Percentiles rank a stretch among this genome's conserved stretches.
phyloP scores from a whole-genome alignment of 2,888 invertebrate species.

The Eupithecia exiguata region DNA sequence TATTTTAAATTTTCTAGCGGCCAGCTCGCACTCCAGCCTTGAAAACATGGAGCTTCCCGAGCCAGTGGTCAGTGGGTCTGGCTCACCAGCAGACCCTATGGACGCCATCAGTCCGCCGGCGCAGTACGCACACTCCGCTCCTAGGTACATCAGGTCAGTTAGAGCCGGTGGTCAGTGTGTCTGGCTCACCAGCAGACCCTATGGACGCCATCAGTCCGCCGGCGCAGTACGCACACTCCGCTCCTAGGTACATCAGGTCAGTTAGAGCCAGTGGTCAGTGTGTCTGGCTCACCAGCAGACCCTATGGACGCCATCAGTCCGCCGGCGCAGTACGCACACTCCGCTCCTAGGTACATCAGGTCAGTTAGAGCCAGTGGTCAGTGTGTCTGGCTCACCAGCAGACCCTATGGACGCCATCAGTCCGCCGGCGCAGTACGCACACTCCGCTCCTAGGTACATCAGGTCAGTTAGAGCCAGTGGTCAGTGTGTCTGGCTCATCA shows the following conservation, averaged over 20 bases:
- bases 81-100: conserved; percentile 76
- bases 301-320: conserved; percentile 86
- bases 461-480: conserved; percentile 63
- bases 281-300: conserved; percentile 69
- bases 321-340: conserved; percentile 88
- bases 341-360: conserved; percentile 76
- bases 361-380: conserved; percentile 54
- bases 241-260: conserved; percentile 73
- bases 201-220: conserved; percentile 87
- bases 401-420: conserved; percentile 85
- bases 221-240: conserved; percentile 87
- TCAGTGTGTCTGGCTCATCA: conserved; percentile 51
- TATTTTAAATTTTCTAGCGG: conserved; percentile 47
- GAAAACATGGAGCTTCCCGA: conserved; percentile 67
- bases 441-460: conserved; percentile 75
- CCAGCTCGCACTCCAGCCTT: conserved; percentile 76
- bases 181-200: conserved; percentile 74
- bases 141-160: conserved; percentile 69
- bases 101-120: conserved; percentile 88
- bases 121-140: conserved; percentile 86
- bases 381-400: conserved; percentile 64
- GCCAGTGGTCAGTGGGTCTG: conserved; percentile 61
- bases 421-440: conserved; percentile 89
- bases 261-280: conserved; percentile 54
- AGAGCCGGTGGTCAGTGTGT: conserved; percentile 56